Percentiles rank a stretch among this genome's conserved stretches.
Evolutionary conservation across 2,113 vertebrate genomes (phyloP).

Genomic region (Seriola dumerili): DNA sequence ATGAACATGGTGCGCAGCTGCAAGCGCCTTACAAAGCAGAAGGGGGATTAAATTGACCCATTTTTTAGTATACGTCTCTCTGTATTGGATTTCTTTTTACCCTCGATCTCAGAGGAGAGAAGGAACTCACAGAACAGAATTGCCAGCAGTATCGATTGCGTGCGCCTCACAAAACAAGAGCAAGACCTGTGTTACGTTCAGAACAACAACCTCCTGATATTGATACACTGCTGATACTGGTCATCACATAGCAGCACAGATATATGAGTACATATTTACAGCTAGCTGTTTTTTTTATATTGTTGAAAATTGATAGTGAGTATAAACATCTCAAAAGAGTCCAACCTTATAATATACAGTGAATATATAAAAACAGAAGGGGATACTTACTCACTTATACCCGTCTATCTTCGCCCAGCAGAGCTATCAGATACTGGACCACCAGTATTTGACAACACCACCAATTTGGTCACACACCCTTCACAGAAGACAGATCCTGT

Average conservation of each 20-base stretch:
- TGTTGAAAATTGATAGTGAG: constrained; percentile 12
- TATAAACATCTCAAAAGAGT: constrained; percentile 7
- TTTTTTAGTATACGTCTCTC: constrained; percentile 49
- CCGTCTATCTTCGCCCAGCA: background rate
- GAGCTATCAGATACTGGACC: background rate
- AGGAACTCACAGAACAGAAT: constrained; percentile 55
- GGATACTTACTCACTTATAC: background rate
- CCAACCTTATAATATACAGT: background rate
- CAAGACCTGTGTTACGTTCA: constrained; percentile 1
- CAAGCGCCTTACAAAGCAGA: constrained; percentile 23
- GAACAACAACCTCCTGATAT: constrained; percentile 18
- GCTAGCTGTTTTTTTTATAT: background rate
- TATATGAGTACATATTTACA: constrained; percentile 24
- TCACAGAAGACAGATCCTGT: background rate
- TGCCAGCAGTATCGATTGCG: constrained; percentile 37
- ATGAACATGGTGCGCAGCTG: constrained; percentile 27
- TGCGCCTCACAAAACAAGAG: constrained; percentile 17
- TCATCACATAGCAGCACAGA: constrained; percentile 7
- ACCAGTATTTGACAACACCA: background rate
- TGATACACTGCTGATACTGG: constrained; percentile 34
- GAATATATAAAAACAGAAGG: background rate
- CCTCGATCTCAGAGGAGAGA: constrained; percentile 15
- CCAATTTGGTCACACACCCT: background rate
- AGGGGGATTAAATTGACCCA: constrained; percentile 46
- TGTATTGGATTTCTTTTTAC: constrained; percentile 58